A percentile compares a stretch with the other conserved stretches of the same genome.
These are phyloP conservation scores for Orthonychiurus folsomi DNA, from an alignment of 2,888 invertebrate species.

Conservation along the genomic window DNA sequence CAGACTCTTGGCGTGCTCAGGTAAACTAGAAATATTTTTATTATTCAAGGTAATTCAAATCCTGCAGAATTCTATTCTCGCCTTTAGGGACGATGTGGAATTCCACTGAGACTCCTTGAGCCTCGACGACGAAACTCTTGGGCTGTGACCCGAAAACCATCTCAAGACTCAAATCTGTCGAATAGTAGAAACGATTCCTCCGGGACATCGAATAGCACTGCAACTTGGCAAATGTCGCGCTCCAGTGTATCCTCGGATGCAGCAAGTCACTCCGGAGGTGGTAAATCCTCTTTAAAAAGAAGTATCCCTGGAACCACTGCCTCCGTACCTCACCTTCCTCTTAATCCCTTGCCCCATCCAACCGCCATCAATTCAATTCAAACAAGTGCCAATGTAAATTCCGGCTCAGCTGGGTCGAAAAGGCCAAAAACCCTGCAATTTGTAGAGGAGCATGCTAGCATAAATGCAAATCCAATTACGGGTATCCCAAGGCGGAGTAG, in stretches of 20 bases:
- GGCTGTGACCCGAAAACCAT: conserved; percentile 83
- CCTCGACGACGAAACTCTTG: conserved; percentile 74
- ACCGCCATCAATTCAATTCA: neutral
- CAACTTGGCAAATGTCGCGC: conserved; percentile 78
- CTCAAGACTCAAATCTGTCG: conserved; percentile 82
- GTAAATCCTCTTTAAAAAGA: conserved; percentile 35
- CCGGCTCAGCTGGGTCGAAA: neutral
- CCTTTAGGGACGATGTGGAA: conserved; percentile 60
- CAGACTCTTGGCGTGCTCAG: conserved; percentile 66
- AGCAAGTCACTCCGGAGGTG: conserved; percentile 41
- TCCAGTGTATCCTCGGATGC: conserved; percentile 63
- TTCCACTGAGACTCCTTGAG: conserved; percentile 63
- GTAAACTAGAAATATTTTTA: conserved; percentile 29
- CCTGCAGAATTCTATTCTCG: neutral
- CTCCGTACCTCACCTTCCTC: neutral
- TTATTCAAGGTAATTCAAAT: conserved; percentile 9
- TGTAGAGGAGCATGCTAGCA: neutral
- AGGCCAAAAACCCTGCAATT: conserved; percentile 11
- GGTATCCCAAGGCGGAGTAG: neutral
- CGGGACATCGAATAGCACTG: conserved; percentile 77
- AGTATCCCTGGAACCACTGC: conserved; percentile 24
- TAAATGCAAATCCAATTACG: neutral
- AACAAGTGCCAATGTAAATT: neutral
- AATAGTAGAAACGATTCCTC: conserved; percentile 86
- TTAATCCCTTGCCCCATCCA: neutral